Conservation (phyloP, 2,888 invertebrate genomes). For the Macropis europaea region DNA sequence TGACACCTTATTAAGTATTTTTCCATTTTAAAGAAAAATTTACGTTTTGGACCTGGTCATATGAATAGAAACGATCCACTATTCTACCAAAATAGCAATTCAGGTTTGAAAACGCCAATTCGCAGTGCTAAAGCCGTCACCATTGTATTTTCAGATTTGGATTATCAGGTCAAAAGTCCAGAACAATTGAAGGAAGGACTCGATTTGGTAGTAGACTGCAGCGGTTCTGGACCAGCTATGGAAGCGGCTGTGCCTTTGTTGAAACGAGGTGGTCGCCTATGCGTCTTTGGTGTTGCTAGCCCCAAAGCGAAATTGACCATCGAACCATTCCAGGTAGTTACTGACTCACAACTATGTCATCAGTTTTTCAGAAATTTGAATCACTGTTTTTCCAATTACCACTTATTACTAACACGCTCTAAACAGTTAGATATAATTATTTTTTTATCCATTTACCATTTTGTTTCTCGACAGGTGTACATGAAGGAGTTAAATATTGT, state of each 20-base stretch:
- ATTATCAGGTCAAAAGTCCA: constrained; percentile 83
- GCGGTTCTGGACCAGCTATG: constrained; percentile 86
- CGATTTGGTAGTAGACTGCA: constrained; percentile 87
- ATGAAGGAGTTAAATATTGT: constrained; percentile 84
- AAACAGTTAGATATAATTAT: neutral
- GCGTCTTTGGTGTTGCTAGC: constrained; percentile 86
- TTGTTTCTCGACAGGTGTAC: constrained; percentile 81
- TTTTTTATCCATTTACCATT: neutral
- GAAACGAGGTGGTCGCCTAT: constrained; percentile 84
- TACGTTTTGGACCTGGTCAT: too few species aligned
- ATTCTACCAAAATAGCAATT: too few species aligned
- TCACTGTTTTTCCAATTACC: neutral
- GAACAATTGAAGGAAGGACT: constrained; percentile 82
- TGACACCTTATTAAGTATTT: too few species aligned
- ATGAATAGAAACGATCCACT: too few species aligned
- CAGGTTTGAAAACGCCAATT: too few species aligned
- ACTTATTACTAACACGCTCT: too few species aligned
- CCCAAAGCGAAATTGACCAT: constrained; percentile 80
- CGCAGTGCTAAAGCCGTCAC: too few species aligned
- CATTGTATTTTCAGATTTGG: constrained; percentile 81
- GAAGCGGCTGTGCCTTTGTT: constrained; percentile 83
- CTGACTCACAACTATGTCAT: constrained; percentile 1
- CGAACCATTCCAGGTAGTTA: constrained; percentile 71
- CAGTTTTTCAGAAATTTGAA: neutral
- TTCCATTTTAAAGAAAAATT: too few species aligned